Percentiles rank a stretch among this genome's conserved stretches.
Conservation (phyloP, 30 jellyfish, hydroid and myxozoan species). For the Mastigias papua region DNA sequence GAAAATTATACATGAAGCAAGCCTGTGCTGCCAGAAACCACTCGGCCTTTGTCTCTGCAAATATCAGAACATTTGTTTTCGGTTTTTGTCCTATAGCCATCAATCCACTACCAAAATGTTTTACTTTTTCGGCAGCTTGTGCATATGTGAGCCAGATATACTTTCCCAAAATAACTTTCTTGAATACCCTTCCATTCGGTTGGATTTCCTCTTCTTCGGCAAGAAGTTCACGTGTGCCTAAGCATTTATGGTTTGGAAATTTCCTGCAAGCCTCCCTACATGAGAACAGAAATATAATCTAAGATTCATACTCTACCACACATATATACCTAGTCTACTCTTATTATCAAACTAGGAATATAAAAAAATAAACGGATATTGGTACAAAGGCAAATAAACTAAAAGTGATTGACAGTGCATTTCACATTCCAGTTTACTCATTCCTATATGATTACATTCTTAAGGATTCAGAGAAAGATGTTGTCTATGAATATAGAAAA, state of each 20-base stretch:
- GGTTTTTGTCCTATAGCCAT: slow-evolving; percentile 86
- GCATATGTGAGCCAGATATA: slow-evolving; percentile 87
- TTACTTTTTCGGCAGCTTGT: slow-evolving; percentile 71
- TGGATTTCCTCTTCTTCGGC: slow-evolving; percentile 97
- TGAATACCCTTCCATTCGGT: slow-evolving; percentile 93
- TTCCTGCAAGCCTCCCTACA: slow-evolving; percentile 65
- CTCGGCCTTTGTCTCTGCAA: slow-evolving; percentile 98
- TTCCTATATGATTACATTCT: no score
- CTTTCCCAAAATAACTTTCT: slow-evolving; percentile 92
- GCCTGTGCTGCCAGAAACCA: slow-evolving; percentile 97
- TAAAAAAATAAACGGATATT: no score
- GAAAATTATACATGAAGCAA: slow-evolving; percentile 84
- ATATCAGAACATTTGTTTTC: slow-evolving; percentile 74
- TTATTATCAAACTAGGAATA: no score
- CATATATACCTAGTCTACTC: no score
- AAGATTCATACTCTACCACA: not conserved
- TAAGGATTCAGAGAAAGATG: no score
- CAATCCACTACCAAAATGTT: slow-evolving; percentile 85
- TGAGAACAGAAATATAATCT: not conserved
- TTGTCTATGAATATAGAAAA: no score
- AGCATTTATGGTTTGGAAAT: slow-evolving; percentile 74
- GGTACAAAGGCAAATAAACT: no score
- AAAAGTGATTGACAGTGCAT: no score
- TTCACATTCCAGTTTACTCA: no score
- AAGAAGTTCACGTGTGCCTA: slow-evolving; percentile 94